Conservation (phyloP, 2,888 invertebrate genomes). For the Imbricaverruca yamaguchii region DNA sequence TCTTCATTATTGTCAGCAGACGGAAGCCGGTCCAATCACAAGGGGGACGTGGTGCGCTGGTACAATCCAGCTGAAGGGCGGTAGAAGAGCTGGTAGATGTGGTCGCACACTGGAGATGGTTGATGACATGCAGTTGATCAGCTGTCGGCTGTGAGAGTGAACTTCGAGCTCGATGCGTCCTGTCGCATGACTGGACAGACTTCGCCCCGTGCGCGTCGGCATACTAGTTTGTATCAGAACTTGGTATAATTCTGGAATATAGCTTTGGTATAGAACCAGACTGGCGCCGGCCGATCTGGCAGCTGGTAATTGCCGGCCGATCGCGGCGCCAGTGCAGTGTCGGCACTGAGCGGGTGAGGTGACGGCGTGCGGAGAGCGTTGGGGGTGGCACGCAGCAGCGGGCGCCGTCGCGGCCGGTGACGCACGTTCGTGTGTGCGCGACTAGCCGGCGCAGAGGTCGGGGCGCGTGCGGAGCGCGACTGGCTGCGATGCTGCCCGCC, state of each 20-base stretch:
- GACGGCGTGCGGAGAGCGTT: no score
- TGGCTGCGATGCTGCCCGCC: neutral
- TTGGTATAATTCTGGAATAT: neutral
- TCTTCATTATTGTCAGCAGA: neutral
- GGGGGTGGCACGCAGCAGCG: no score
- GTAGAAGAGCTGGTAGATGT: neutral
- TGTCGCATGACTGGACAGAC: no score
- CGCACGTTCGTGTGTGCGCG: no score
- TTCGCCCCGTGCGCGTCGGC: no score
- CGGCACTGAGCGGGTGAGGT: neutral
- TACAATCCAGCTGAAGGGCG: neutral
- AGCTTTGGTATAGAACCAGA: neutral
- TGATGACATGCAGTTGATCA: no score
- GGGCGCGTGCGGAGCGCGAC: neutral
- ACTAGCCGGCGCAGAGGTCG: no score
- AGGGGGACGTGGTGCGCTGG: neutral
- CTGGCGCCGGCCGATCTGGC: conserved; percentile 3
- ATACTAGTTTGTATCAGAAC: neutral
- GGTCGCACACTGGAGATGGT: no score
- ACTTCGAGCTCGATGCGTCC: no score
- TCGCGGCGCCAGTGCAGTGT: neutral
- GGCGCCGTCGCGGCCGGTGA: no score
- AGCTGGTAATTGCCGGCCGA: neutral
- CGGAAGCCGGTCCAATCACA: neutral
- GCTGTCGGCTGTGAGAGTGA: no score